These are phyloP conservation scores for Orycteropus afer DNA, from an alignment of 2,113 vertebrate genomes.

Conservation along the genomic window DNA sequence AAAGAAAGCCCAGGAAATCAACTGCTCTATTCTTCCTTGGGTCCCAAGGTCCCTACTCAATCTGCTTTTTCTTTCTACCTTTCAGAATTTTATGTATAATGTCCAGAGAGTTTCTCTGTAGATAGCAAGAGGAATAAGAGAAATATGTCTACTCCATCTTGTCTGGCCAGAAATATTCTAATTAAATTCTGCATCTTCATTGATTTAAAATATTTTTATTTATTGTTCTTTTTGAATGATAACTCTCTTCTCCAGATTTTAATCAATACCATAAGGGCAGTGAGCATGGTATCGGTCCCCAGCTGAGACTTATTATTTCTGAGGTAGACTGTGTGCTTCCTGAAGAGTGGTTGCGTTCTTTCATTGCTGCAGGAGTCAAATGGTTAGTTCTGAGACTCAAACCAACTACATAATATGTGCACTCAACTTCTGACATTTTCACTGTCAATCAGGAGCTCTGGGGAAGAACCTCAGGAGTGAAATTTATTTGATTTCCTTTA, in stretches of 20 bases:
- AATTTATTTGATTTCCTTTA: conserved; percentile 77
- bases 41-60: not conserved
- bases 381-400: not conserved
- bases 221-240: not conserved
- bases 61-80: not conserved
- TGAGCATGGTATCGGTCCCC: not conserved
- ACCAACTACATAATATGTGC: not conserved
- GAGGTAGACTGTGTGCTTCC: not conserved
- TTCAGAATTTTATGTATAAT: no score
- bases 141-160: not conserved
- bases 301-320: rapidly evolving
- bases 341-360: not conserved
- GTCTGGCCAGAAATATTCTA: not conserved
- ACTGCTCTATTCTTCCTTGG: rapidly evolving
- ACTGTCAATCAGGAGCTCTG: conserved; percentile 57
- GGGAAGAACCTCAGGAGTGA: conserved; percentile 54
- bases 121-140: no score
- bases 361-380: not conserved
- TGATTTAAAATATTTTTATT: not conserved
- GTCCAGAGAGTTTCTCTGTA: not conserved
- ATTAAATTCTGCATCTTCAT: not conserved
- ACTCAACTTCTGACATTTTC: conserved; percentile 50
- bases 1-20: not conserved
- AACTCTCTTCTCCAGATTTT: not conserved
- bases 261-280: rapidly evolving